These are phyloP conservation scores for Xerus inauris DNA, from an alignment of 2,113 vertebrate species.

Conservation along the genomic window DNA sequence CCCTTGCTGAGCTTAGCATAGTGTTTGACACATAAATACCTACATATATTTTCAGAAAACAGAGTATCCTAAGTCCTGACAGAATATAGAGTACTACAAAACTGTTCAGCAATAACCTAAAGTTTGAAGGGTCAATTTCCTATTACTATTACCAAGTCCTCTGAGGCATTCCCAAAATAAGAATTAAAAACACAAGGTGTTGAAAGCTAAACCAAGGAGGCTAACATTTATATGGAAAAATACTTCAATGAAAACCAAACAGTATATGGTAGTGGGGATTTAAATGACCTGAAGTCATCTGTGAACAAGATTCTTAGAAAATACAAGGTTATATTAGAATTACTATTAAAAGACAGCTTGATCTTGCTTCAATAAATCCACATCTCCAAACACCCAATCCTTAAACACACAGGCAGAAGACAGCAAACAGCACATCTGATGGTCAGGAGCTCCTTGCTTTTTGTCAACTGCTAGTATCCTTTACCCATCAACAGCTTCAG, in stretches of 20 bases:
- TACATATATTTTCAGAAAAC: too few species aligned
- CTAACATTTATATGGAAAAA: not conserved
- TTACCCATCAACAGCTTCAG: not conserved
- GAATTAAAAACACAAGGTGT: not conserved
- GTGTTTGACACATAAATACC: too few species aligned
- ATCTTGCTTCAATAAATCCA: not conserved
- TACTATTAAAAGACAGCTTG: not conserved
- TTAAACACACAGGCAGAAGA: not conserved
- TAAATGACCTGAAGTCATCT: not conserved
- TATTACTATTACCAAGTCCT: not conserved
- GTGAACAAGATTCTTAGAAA: not conserved
- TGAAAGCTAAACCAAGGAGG: not conserved
- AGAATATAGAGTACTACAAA: not conserved
- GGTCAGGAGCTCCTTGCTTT: not conserved
- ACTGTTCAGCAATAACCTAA: not conserved
- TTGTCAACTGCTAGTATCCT: not conserved
- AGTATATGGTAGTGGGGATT: not conserved
- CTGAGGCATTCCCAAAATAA: not conserved
- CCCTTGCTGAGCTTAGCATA: too few species aligned
- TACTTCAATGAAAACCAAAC: slow-evolving; percentile 41
- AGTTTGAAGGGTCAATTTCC: not conserved
- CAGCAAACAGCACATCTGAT: not conserved
- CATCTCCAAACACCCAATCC: not conserved
- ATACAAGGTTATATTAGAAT: not conserved
- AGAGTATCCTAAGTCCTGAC: not conserved